Conservation (phyloP, 2,113 vertebrate species). For the Carassius auratus region DNA sequence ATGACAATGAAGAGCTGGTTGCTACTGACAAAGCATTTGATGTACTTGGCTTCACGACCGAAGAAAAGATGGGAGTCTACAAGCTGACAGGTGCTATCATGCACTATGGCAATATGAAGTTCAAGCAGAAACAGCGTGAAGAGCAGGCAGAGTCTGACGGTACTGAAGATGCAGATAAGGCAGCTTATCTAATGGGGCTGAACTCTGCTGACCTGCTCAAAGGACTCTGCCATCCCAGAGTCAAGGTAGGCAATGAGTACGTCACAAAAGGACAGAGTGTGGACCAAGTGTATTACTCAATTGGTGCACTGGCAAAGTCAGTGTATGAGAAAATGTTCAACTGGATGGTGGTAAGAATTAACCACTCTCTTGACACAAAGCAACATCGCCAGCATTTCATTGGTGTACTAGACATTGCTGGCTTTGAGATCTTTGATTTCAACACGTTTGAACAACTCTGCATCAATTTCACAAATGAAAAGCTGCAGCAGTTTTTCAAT, state of each 20-base stretch:
- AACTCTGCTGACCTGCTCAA: slow-evolving; percentile 82
- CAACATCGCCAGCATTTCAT: slow-evolving; percentile 79
- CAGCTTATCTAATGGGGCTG: slow-evolving; percentile 82
- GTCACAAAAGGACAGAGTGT: slow-evolving; percentile 84
- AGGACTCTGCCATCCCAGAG: slow-evolving; percentile 80
- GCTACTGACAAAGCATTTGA: slow-evolving; percentile 87
- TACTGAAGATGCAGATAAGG: slow-evolving; percentile 79
- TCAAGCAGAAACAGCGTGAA: slow-evolving; percentile 89
- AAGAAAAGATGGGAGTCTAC: slow-evolving; percentile 85
- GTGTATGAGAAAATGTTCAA: slow-evolving; percentile 84
- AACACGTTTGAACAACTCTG: slow-evolving; percentile 85
- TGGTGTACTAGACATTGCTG: slow-evolving; percentile 79
- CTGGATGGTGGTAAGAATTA: slow-evolving; percentile 83
- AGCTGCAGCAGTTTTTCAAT: slow-evolving; percentile 84
- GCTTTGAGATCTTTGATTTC: slow-evolving; percentile 82
- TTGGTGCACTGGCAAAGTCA: slow-evolving; percentile 79
- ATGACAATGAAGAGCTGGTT: slow-evolving; percentile 87
- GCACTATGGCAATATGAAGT: slow-evolving; percentile 90
- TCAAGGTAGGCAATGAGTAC: slow-evolving; percentile 82
- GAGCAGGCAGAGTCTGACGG: slow-evolving; percentile 87
- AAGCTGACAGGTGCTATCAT: slow-evolving; percentile 88
- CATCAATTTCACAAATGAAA: slow-evolving; percentile 84
- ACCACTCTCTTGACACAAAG: slow-evolving; percentile 79
- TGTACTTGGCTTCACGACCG: slow-evolving; percentile 83
- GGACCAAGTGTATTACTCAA: slow-evolving; percentile 84